phyloP scores from a whole-genome alignment of 2,113 vertebrate genomes.

The Camelus bactrianus region DNA sequence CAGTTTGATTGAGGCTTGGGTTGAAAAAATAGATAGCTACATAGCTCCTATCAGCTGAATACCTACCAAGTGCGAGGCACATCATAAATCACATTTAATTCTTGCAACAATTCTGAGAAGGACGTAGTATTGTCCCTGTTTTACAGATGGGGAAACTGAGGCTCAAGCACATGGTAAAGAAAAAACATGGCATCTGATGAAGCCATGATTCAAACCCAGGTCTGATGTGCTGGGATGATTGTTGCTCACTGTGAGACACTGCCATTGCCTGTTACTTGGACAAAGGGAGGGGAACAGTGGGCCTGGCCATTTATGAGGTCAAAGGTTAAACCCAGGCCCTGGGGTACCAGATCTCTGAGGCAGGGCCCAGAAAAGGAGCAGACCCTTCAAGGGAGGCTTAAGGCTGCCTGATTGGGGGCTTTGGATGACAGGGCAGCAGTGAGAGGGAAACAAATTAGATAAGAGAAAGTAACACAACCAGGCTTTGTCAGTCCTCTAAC shows the following conservation, averaged over 20 bases:
- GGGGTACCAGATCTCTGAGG: not conserved
- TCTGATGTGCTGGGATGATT: not conserved
- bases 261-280: not conserved
- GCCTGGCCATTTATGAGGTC: not conserved
- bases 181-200: not conserved
- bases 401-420: not conserved
- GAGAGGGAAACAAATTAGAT: not conserved
- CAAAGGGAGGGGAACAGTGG: not conserved
- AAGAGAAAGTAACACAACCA: not conserved
- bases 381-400: not conserved
- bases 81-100: not conserved
- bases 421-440: not conserved
- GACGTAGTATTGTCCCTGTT: not conserved
- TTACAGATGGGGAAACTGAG: not conserved
- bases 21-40: not conserved
- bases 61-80: not conserved
- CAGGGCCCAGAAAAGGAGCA: not conserved
- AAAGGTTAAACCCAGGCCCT: not conserved
- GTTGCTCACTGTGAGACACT: not conserved
- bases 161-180: not conserved
- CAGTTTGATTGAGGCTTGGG: not conserved
- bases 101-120: not conserved
- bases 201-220: not conserved
- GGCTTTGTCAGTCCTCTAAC: too few species aligned
- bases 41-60: not conserved